Conservation (phyloP, 2,797 vertebrate genomes). For the Notamacropus eugenii region DNA sequence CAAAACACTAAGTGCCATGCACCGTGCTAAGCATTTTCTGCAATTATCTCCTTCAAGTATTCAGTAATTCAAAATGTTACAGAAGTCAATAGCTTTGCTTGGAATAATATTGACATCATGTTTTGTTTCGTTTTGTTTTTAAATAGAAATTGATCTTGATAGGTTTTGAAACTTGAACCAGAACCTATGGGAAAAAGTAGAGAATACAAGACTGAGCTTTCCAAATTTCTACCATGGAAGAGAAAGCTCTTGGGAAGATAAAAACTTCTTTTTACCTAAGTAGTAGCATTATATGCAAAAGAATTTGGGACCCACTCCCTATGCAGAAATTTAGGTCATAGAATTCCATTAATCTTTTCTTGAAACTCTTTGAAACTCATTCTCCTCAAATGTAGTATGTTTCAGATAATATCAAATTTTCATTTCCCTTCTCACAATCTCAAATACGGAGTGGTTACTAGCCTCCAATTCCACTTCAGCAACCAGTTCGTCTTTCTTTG, state of each 20-base stretch:
- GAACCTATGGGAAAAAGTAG: not conserved
- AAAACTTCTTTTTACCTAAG: not conserved
- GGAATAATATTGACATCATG: not conserved
- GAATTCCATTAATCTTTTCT: not conserved
- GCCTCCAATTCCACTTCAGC: not conserved
- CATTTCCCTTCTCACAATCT: not conserved
- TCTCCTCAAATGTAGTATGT: not conserved
- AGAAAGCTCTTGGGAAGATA: not conserved
- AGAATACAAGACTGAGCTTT: not conserved
- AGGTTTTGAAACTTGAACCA: not conserved
- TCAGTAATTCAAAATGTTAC: not conserved
- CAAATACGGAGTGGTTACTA: not conserved
- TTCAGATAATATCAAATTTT: not conserved
- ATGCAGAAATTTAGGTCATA: not conserved
- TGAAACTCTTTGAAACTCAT: not conserved
- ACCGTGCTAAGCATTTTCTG: not conserved
- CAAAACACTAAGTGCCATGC: not conserved
- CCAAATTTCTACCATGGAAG: not conserved
- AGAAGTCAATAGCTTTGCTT: slow-evolving; percentile 1
- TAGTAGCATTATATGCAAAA: not conserved
- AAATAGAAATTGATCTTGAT: not conserved
- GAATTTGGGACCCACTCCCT: not conserved
- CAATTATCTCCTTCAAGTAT: not conserved
- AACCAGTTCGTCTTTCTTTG: too few species aligned
- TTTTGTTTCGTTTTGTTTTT: not conserved